phyloP scores from a whole-genome alignment of 2,888 invertebrate species.

The Drosophila meridionalis region DNA sequence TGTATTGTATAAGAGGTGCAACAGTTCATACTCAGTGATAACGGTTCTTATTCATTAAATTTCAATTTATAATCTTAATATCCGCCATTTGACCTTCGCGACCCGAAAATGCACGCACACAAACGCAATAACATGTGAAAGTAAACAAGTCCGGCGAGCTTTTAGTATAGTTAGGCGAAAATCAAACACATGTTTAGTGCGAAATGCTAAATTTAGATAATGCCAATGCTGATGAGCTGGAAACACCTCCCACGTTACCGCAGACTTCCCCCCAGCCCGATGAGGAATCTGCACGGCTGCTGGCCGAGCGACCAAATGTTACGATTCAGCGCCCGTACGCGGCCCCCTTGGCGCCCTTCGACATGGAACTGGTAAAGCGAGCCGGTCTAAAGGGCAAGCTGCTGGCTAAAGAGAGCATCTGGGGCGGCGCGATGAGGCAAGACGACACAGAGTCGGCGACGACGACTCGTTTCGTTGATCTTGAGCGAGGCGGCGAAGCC shows the following conservation, averaged over 20 bases:
- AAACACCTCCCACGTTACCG: conserved; percentile 17
- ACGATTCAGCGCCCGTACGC: conserved; percentile 63
- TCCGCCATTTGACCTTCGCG: conserved; percentile 25
- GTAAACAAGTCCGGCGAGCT: conserved; percentile 41
- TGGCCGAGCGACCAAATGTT: conserved; percentile 12
- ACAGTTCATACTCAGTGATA: conserved; percentile 18
- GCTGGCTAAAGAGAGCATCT: conserved; percentile 45
- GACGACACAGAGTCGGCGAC: conserved; percentile 16
- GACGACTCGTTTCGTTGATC: conserved; percentile 52
- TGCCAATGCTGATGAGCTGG: conserved; percentile 31
- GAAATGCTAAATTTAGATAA: conserved; percentile 76
- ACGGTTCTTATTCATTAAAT: background rate
- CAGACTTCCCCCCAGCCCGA: conserved; percentile 2
- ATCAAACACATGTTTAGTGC: conserved; percentile 20
- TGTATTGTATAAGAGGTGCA: conserved; percentile 25
- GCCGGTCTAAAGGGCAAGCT: conserved; percentile 40
- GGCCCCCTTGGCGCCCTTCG: conserved; percentile 75
- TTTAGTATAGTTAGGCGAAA: conserved; percentile 31
- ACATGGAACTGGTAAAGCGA: conserved; percentile 55
- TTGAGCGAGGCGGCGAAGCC: conserved; percentile 44
- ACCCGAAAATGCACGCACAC: conserved; percentile 33
- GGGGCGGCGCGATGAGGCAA: conserved; percentile 7
- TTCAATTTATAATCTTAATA: background rate
- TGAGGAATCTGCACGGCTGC: conserved; percentile 14
- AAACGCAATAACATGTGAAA: conserved; percentile 42